phyloP scores from a whole-genome alignment of 2,113 vertebrate genomes.

The Gallinago jamesoni region DNA sequence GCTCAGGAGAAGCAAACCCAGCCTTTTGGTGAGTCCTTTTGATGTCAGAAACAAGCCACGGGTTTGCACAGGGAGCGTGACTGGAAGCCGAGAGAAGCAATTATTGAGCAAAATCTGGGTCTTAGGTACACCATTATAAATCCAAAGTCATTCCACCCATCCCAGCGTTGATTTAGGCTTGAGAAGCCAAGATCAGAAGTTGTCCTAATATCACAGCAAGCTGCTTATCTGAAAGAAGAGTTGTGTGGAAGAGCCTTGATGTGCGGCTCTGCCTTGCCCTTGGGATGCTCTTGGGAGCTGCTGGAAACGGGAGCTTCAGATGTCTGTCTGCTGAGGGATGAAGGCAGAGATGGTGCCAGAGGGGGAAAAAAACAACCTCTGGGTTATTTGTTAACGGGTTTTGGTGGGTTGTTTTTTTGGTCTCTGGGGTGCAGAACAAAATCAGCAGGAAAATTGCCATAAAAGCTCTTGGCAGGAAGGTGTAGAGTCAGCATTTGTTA shows the following conservation, averaged over 20 bases:
- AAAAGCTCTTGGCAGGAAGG: background rate
- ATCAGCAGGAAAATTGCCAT: background rate
- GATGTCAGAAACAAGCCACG: background rate
- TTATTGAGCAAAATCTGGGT: background rate
- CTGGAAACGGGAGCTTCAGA: background rate
- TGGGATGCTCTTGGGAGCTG: background rate
- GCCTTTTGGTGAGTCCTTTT: background rate
- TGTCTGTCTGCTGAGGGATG: background rate
- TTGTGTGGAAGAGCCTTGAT: background rate
- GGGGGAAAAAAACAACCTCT: background rate
- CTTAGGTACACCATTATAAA: background rate
- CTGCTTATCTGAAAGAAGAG: background rate
- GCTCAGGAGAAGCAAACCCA: background rate
- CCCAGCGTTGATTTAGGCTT: background rate
- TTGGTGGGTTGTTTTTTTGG: background rate
- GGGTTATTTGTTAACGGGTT: background rate
- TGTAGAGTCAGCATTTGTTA: background rate
- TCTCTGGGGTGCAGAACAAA: background rate
- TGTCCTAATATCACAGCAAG: background rate
- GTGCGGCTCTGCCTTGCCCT: background rate
- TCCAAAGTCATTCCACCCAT: background rate
- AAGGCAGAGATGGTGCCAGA: background rate
- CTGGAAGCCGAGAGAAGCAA: background rate
- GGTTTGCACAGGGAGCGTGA: accelerated
- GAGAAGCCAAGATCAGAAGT: background rate